phyloP scores from a whole-genome alignment of 2,888 invertebrate species.

The Calameuta filiformis region DNA sequence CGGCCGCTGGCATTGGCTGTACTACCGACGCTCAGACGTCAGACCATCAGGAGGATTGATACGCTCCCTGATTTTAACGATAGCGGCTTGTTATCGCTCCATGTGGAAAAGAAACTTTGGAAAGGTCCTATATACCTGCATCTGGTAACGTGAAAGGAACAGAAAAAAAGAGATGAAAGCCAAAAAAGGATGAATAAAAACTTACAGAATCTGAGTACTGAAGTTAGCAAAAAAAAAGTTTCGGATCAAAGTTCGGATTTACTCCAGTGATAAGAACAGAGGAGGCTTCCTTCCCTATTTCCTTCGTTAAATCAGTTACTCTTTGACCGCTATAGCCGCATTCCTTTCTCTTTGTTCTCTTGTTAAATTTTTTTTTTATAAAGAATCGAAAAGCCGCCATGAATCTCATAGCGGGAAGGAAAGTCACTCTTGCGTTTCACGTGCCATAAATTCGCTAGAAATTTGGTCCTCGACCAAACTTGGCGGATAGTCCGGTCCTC shows the following conservation, averaged over 20 bases:
- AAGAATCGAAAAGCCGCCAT: not conserved
- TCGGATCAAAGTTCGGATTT: not conserved
- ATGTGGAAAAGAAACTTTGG: not conserved
- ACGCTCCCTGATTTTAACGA: not conserved
- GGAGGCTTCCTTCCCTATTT: conserved; percentile 25
- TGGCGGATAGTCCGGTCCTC: not conserved
- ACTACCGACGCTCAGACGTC: not conserved
- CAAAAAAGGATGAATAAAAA: not conserved
- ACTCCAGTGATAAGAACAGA: not conserved
- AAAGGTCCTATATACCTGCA: not conserved
- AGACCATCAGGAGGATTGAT: not conserved
- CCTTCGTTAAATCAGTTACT: conserved; percentile 9
- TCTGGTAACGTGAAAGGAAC: not conserved
- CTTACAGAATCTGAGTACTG: not conserved
- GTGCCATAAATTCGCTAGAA: not conserved
- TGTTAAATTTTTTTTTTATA: not conserved
- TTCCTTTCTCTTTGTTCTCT: not conserved
- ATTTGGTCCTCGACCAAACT: not conserved
- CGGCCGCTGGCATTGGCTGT: not conserved
- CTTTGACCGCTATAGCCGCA: too few species aligned
- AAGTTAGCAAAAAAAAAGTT: not conserved
- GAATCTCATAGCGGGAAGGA: conserved; percentile 4
- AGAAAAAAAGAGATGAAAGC: not conserved
- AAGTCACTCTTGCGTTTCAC: not conserved
- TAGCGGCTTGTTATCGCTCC: not conserved